A percentile compares a stretch with the other conserved stretches of the same genome.
These are phyloP conservation scores for Latrodectus geometricus DNA, from an alignment of 1,140 invertebrate genomes.

Conservation along the genomic window DNA sequence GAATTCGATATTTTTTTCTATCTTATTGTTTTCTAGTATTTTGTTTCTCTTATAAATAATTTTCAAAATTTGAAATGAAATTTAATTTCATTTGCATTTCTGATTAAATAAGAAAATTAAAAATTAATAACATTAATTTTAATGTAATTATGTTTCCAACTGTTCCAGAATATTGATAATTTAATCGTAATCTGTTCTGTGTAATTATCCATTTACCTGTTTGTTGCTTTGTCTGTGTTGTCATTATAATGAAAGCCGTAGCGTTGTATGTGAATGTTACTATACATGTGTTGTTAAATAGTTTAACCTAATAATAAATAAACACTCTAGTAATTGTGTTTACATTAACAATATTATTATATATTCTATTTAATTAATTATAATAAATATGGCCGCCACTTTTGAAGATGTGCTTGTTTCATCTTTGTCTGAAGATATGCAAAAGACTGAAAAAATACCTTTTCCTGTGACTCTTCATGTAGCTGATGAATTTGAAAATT, in stretches of 20 bases:
- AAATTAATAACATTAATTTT: too few species aligned
- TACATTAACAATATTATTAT: not conserved
- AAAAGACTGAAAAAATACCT: conserved; percentile 52
- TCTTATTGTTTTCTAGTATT: too few species aligned
- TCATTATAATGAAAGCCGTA: conserved; percentile 54
- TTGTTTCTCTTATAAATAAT: too few species aligned
- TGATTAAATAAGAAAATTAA: too few species aligned
- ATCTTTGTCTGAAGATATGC: conserved; percentile 52
- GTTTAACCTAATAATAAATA: conserved; percentile 32
- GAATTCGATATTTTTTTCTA: too few species aligned
- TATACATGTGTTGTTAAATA: conserved; percentile 3
- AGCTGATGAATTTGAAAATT: conserved; percentile 63
- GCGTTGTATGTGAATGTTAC: conserved; percentile 14
- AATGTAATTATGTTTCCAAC: too few species aligned
- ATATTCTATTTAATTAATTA: conserved; percentile 42
- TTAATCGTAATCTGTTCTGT: conserved; percentile 23
- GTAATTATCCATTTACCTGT: conserved; percentile 43
- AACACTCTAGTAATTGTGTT: not conserved
- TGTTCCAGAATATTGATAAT: not conserved
- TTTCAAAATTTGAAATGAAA: too few species aligned
- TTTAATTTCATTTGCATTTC: too few species aligned
- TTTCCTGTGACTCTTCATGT: conserved; percentile 58
- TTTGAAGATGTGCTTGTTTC: conserved; percentile 61
- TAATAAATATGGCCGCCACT: conserved; percentile 54
- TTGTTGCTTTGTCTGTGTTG: conserved; percentile 58